phyloP scores from a whole-genome alignment of 2,888 invertebrate species.

The Ecliptopera silaceata region DNA sequence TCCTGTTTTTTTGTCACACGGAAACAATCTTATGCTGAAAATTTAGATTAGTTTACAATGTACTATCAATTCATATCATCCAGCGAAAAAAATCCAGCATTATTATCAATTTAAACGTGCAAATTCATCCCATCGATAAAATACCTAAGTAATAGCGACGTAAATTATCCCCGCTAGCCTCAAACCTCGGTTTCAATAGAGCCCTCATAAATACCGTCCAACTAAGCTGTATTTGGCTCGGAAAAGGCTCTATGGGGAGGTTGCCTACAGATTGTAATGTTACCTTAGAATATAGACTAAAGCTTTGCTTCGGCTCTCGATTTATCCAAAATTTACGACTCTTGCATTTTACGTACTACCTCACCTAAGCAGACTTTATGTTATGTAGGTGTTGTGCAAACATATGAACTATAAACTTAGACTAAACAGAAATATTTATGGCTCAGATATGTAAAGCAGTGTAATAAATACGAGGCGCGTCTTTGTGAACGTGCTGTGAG shows the following conservation, averaged over 20 bases:
- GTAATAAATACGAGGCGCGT: no score
- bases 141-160: not conserved
- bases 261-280: not conserved
- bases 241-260: slow-evolving; percentile 6
- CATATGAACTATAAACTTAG: no score
- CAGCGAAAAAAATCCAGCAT: not conserved
- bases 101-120: not conserved
- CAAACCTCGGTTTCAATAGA: slow-evolving; percentile 22
- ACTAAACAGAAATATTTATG: no score
- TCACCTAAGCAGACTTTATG: not conserved
- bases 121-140: not conserved
- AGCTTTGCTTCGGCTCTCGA: slow-evolving; percentile 33
- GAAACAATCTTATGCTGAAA: no score
- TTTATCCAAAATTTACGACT: slow-evolving; percentile 37
- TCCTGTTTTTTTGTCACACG: no score
- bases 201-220: slow-evolving; percentile 28
- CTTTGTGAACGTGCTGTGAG: no score
- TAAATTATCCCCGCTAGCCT: not conserved
- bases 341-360: not conserved
- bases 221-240: slow-evolving; percentile 28
- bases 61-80: no score
- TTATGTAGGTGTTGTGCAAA: no score
- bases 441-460: no score
- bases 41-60: no score
- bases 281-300: not conserved